Percentiles rank a stretch among this genome's conserved stretches.
Conservation (phyloP, 2,797 vertebrate genomes). For the Sebastes oblongus region DNA sequence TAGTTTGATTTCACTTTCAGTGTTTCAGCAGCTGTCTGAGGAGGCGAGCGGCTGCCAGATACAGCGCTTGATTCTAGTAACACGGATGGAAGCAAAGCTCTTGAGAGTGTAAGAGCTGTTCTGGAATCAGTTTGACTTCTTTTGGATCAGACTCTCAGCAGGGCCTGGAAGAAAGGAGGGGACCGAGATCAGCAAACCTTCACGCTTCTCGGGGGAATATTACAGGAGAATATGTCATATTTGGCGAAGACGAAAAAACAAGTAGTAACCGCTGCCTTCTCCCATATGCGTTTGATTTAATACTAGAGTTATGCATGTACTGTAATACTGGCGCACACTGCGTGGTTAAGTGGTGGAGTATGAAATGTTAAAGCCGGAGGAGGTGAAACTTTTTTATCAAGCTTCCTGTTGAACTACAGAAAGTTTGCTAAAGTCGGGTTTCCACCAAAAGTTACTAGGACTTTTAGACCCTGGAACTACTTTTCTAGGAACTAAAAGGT, state of each 20-base stretch:
- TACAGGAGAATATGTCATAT: constrained; percentile 47
- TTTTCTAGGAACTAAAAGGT: no score
- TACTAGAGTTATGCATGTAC: background rate
- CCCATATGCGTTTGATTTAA: constrained; percentile 39
- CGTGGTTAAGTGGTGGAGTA: constrained; percentile 12
- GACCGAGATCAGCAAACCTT: constrained; percentile 28
- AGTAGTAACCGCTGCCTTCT: constrained; percentile 22
- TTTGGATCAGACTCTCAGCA: constrained; percentile 35
- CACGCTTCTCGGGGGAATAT: constrained; percentile 19
- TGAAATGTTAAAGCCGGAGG: background rate
- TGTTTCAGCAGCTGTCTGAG: constrained; percentile 29
- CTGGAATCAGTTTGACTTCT: constrained; percentile 54
- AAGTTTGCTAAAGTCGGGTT: background rate
- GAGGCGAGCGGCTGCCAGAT: constrained; percentile 34
- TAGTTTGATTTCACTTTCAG: constrained; percentile 31
- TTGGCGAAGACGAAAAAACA: constrained; percentile 26
- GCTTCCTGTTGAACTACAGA: background rate
- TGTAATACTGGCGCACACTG: background rate
- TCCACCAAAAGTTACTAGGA: no score
- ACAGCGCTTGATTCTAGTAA: constrained; percentile 34
- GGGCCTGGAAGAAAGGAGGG: constrained; percentile 36
- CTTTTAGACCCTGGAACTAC: no score
- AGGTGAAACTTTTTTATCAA: constrained; percentile 4
- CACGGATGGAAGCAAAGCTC: constrained; percentile 48
- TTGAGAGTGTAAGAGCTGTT: constrained; percentile 53